These are phyloP conservation scores for Enteromius anoplus DNA, from an alignment of 2,797 vertebrate species.

Conservation along the genomic window DNA sequence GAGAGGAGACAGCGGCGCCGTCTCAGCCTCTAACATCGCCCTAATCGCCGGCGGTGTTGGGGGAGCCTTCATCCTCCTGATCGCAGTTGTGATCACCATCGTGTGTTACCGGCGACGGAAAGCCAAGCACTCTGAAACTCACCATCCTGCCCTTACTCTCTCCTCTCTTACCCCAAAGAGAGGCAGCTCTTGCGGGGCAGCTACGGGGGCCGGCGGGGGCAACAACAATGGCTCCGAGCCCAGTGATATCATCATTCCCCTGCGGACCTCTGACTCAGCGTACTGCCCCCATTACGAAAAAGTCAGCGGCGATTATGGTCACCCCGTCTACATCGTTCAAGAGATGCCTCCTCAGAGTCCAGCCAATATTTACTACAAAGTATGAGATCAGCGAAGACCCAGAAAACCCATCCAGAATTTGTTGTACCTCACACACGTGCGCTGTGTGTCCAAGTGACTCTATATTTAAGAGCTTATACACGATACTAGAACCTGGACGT, in stretches of 20 bases:
- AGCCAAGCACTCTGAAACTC: conserved; percentile 79
- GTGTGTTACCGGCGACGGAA: conserved; percentile 76
- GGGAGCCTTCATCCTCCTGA: conserved; percentile 77
- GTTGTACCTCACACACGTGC: background rate
- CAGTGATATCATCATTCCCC: conserved; percentile 73
- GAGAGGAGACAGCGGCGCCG: conserved; percentile 50
- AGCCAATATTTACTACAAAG: conserved; percentile 83
- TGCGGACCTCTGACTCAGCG: conserved; percentile 74
- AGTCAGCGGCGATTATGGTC: conserved; percentile 81
- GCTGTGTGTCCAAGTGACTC: conserved; percentile 28
- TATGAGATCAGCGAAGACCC: conserved; percentile 68
- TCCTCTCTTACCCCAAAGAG: conserved; percentile 70
- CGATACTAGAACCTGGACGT: conserved; percentile 1
- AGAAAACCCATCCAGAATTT: conserved; percentile 11
- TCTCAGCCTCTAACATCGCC: conserved; percentile 75
- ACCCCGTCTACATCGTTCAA: conserved; percentile 81
- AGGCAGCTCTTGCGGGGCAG: conserved; percentile 45
- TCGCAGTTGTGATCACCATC: conserved; percentile 73
- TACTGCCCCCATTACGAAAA: conserved; percentile 83
- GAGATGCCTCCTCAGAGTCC: conserved; percentile 79
- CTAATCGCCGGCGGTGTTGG: conserved; percentile 77
- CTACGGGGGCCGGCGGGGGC: conserved; percentile 33
- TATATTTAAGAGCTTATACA: background rate
- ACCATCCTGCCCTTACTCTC: conserved; percentile 75
- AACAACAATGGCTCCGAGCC: conserved; percentile 68